Percentiles rank a stretch among this genome's conserved stretches.
These are phyloP conservation scores for Gadopsis bispinosus DNA, from an alignment of 2,797 vertebrate species.

Conservation along the genomic window DNA sequence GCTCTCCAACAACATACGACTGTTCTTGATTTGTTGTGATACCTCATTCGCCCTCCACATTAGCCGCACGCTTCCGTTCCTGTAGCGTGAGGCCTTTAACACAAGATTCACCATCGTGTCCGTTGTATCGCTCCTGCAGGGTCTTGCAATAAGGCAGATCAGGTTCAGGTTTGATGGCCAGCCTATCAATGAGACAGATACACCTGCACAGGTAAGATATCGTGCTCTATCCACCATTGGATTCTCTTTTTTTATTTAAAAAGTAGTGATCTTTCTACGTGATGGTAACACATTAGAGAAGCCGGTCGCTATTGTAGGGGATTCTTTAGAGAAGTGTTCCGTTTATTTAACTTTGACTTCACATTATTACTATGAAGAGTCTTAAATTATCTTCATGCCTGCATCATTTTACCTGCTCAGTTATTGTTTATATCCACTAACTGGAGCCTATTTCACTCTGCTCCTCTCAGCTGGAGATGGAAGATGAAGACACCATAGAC, in stretches of 20 bases:
- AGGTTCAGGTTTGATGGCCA: slow-evolving; percentile 97
- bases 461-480: slow-evolving; percentile 93
- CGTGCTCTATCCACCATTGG: neutral
- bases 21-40: neutral
- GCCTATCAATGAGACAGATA: slow-evolving; percentile 94
- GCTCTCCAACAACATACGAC: neutral
- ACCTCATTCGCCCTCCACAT: neutral
- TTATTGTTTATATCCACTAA: slow-evolving; percentile 8
- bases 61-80: neutral
- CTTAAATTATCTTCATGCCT: neutral
- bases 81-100: neutral
- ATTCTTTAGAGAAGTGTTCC: neutral
- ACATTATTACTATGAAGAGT: neutral
- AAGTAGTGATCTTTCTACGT: neutral
- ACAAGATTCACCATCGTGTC: neutral
- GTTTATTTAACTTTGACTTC: neutral
- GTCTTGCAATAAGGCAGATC: slow-evolving; percentile 95
- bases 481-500: slow-evolving; percentile 95
- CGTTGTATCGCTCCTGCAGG: slow-evolving; percentile 78
- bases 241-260: neutral
- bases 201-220: slow-evolving; percentile 92
- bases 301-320: neutral
- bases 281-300: neutral
- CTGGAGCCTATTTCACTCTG: slow-evolving; percentile 1
- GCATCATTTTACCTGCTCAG: neutral